Conservation (phyloP, 1,140 invertebrate species). For the Drosophila malerkotliana region DNA sequence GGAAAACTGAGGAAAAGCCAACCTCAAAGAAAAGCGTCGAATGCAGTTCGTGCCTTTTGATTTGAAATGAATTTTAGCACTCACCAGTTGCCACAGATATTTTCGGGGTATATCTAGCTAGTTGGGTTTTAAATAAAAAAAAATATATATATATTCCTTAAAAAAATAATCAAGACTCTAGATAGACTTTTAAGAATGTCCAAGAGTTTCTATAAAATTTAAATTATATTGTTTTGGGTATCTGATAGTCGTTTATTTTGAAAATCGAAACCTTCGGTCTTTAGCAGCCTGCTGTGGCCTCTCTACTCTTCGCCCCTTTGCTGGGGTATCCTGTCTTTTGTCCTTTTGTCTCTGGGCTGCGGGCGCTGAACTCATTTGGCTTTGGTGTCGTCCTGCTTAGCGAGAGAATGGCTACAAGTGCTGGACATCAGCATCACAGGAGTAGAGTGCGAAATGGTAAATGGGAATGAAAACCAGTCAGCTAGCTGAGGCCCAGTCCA, state of each 20-base stretch:
- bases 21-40: slow-evolving; percentile 32
- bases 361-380: slow-evolving; percentile 73
- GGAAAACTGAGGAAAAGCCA: not conserved
- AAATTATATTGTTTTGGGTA: not conserved
- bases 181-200: too few relatives aligned
- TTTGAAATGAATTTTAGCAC: not conserved
- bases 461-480: slow-evolving; percentile 15
- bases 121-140: too few relatives aligned
- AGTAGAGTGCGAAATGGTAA: not conserved
- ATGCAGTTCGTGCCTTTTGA: slow-evolving; percentile 18
- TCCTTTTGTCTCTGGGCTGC: slow-evolving; percentile 22
- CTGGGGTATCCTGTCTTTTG: slow-evolving; percentile 13
- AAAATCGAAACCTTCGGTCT: not conserved
- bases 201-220: too few relatives aligned
- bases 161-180: too few relatives aligned
- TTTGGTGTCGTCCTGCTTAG: slow-evolving; percentile 67
- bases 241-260: not conserved
- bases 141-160: too few relatives aligned
- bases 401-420: slow-evolving; percentile 66
- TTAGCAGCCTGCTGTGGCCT: not conserved
- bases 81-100: not conserved
- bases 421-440: slow-evolving; percentile 22
- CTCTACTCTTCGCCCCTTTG: slow-evolving; percentile 11
- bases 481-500: slow-evolving; percentile 15
- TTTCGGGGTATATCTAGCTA: not conserved